Percentiles rank a stretch among this genome's conserved stretches.
These are phyloP conservation scores for Tupaia tana DNA, from an alignment of 2,113 vertebrate genomes.

Conservation along the genomic window DNA sequence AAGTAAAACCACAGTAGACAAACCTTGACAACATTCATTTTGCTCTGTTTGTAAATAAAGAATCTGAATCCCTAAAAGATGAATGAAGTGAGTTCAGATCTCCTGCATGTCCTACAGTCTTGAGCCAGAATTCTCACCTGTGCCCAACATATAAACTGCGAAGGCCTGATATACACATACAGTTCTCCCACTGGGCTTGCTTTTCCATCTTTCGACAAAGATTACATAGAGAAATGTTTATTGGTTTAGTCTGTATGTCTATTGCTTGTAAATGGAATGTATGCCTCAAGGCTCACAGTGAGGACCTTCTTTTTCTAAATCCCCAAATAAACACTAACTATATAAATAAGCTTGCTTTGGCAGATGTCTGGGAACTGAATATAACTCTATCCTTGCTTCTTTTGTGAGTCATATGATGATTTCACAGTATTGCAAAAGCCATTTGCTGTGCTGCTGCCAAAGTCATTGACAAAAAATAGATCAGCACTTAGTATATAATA, in stretches of 20 bases:
- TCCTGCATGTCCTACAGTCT: background rate
- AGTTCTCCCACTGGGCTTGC: background rate
- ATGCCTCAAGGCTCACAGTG: background rate
- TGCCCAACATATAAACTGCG: background rate
- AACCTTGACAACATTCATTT: background rate
- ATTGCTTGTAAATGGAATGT: constrained; percentile 45
- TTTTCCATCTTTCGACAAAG: background rate
- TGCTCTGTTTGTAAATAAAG: background rate
- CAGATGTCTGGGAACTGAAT: constrained; percentile 60
- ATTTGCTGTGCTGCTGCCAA: constrained; percentile 52
- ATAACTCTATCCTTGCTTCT: constrained; percentile 37
- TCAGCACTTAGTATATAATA: constrained; percentile 33
- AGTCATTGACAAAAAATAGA: constrained; percentile 69
- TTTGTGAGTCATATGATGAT: constrained; percentile 58
- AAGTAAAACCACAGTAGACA: background rate
- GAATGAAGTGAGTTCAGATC: background rate
- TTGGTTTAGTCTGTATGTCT: constrained; percentile 40
- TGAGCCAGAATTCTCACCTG: background rate
- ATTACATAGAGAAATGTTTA: background rate
- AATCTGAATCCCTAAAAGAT: background rate
- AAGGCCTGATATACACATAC: background rate
- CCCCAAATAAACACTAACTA: constrained; percentile 57
- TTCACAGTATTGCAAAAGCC: constrained; percentile 54
- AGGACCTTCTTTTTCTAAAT: constrained; percentile 5
- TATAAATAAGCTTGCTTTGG: constrained; percentile 56